Conservation (phyloP, 2,888 invertebrate species). For the Scaptomyza flava region DNA sequence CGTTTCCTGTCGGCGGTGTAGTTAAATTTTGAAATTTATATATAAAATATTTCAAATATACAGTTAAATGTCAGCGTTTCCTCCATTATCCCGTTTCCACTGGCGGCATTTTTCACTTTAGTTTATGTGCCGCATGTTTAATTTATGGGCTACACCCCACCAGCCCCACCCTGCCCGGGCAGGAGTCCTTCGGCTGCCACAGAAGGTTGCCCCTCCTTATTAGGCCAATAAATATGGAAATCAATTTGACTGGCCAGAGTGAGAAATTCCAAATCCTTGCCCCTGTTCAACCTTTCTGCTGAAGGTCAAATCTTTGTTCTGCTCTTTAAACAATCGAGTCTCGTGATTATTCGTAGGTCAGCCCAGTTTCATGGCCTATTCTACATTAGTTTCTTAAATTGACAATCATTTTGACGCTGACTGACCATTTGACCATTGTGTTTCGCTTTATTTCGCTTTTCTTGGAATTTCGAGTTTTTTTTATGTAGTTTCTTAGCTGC, state of each 20-base stretch:
- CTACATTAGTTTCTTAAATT: slow-evolving; percentile 74
- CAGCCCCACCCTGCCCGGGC: not conserved
- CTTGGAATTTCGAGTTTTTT: slow-evolving; percentile 1
- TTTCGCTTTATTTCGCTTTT: slow-evolving; percentile 3
- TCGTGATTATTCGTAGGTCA: slow-evolving; percentile 1
- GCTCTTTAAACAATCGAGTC: slow-evolving; percentile 40
- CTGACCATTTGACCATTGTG: slow-evolving; percentile 1
- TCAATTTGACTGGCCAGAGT: slow-evolving; percentile 51
- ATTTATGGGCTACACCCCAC: slow-evolving; percentile 60
- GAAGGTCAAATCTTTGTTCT: slow-evolving; percentile 47
- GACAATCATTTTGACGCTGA: slow-evolving; percentile 67
- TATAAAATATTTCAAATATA: slow-evolving; percentile 76
- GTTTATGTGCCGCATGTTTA: slow-evolving; percentile 74
- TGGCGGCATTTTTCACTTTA: slow-evolving; percentile 63
- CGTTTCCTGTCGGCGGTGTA: slow-evolving; percentile 78
- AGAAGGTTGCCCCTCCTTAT: slow-evolving; percentile 27
- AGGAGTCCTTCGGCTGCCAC: not conserved
- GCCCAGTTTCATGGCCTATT: slow-evolving; percentile 49
- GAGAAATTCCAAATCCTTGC: not conserved
- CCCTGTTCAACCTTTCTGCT: slow-evolving; percentile 8
- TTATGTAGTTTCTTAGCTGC: slow-evolving; percentile 4
- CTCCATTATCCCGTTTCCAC: slow-evolving; percentile 10
- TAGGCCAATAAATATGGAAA: slow-evolving; percentile 72
- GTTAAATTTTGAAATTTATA: slow-evolving; percentile 79
- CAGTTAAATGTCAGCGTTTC: slow-evolving; percentile 63